phyloP scores from a whole-genome alignment of 92 coral and sea anemone genomes.

The Galaxea fascicularis region DNA sequence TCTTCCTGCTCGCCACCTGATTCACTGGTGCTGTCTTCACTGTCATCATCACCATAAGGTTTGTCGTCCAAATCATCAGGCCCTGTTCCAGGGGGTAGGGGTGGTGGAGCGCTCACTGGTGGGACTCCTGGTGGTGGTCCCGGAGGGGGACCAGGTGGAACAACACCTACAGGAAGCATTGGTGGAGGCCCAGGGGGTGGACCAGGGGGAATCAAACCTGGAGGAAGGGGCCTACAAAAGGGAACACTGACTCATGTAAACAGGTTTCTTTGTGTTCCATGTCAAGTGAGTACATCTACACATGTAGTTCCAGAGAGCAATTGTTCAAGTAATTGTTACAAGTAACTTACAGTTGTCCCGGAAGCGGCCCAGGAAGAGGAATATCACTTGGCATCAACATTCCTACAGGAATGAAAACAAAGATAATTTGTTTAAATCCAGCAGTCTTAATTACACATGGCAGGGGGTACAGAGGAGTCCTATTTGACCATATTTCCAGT shows the following conservation, averaged over 20 bases:
- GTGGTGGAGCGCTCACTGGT: constrained; percentile 68
- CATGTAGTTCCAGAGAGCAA: no score
- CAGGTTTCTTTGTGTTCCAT: neutral
- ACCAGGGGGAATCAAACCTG: constrained; percentile 88
- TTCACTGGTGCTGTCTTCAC: constrained; percentile 88
- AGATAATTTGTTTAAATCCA: neutral
- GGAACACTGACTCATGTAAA: neutral
- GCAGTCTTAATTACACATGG: neutral
- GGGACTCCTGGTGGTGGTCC: constrained; percentile 75
- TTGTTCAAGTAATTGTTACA: neutral
- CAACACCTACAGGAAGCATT: constrained; percentile 68
- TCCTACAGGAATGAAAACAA: constrained; percentile 44
- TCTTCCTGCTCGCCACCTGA: constrained; percentile 92
- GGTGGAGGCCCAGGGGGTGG: constrained; percentile 89
- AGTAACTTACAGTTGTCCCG: constrained; percentile 81
- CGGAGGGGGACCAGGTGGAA: constrained; percentile 87
- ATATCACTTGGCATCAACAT: constrained; percentile 96
- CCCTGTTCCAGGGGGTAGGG: constrained; percentile 74
- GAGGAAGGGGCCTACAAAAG: constrained; percentile 64
- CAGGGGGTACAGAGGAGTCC: neutral
- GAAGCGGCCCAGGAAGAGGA: constrained; percentile 96
- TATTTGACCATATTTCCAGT: no score
- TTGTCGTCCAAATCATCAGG: constrained; percentile 60
- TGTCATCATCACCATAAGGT: constrained; percentile 64
- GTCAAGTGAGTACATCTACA: neutral